Percentiles rank a stretch among this genome's conserved stretches.
phyloP scores from a whole-genome alignment of 2,888 invertebrate species.

The Caenorhabditis wallacei region DNA sequence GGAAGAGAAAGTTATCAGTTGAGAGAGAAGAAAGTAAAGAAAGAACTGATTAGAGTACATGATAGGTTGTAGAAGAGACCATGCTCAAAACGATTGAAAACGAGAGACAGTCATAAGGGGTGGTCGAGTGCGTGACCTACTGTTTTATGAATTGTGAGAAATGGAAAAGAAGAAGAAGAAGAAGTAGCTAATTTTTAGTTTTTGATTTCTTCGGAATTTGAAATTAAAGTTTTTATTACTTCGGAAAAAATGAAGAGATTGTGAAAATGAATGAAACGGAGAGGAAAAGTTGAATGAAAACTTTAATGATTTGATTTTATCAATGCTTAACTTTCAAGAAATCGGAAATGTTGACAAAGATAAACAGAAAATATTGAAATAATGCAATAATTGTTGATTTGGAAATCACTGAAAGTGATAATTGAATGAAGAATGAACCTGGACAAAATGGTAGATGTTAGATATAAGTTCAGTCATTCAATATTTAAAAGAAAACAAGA shows the following conservation, averaged over 20 bases:
- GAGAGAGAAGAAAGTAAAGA: slow-evolving; percentile 6
- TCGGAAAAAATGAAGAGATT: neutral
- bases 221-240: neutral
- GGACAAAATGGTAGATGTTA: too few species aligned
- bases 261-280: neutral
- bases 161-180: neutral
- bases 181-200: slow-evolving; percentile 19
- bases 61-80: slow-evolving; percentile 30
- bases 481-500: too few species aligned
- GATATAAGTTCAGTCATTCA: too few species aligned
- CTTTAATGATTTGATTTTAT: too few species aligned
- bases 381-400: too few species aligned
- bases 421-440: too few species aligned
- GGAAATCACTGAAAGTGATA: too few species aligned
- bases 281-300: neutral
- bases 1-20: slow-evolving; percentile 41
- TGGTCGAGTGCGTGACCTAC: slow-evolving; percentile 43
- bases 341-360: too few species aligned
- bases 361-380: too few species aligned
- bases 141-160: slow-evolving; percentile 11
- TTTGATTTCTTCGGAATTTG: slow-evolving; percentile 33
- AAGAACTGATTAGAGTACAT: slow-evolving; percentile 46
- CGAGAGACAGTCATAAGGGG: slow-evolving; percentile 43
- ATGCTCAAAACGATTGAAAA: slow-evolving; percentile 8
- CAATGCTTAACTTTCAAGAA: too few species aligned